Evolutionary conservation across 1,140 invertebrate species (phyloP).

Genomic region (Cataglyphis hispanica): DNA sequence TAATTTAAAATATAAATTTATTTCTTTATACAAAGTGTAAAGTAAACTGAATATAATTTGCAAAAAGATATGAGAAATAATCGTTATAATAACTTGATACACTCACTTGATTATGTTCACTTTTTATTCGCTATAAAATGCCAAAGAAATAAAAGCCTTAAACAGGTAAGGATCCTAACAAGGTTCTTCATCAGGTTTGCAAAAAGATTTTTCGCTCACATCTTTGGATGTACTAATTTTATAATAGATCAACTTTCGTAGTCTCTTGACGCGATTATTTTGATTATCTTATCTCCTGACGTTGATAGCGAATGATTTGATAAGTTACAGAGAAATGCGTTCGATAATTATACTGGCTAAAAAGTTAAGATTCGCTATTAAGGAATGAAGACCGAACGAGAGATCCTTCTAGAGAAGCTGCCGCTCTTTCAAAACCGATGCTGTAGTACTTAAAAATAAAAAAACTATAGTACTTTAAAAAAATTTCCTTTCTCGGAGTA

Average conservation of each 20-base stretch:
- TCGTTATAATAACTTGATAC: background rate
- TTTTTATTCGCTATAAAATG: background rate
- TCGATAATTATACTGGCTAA: slow-evolving; percentile 26
- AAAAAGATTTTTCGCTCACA: background rate
- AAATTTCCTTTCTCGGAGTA: slow-evolving; percentile 19
- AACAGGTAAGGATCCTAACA: background rate
- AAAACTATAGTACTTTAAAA: slow-evolving; percentile 14
- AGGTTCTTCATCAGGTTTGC: background rate
- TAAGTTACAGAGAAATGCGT: slow-evolving; percentile 19
- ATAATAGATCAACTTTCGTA: background rate
- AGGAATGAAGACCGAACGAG: background rate
- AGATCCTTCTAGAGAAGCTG: slow-evolving; percentile 18
- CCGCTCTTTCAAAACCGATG: background rate
- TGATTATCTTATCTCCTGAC: background rate
- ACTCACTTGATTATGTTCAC: background rate
- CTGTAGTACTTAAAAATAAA: slow-evolving; percentile 14
- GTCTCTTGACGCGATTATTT: background rate
- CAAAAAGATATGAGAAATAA: background rate
- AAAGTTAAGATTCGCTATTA: slow-evolving; percentile 41
- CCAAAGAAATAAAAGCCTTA: background rate
- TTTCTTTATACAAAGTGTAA: background rate
- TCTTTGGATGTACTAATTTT: background rate
- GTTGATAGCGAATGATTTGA: background rate
- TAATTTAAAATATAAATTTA: background rate
- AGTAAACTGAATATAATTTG: background rate